Percentiles rank a stretch among this genome's conserved stretches.
phyloP scores from a whole-genome alignment of 1,140 invertebrate species.

The Ceratosolen solmsi region DNA sequence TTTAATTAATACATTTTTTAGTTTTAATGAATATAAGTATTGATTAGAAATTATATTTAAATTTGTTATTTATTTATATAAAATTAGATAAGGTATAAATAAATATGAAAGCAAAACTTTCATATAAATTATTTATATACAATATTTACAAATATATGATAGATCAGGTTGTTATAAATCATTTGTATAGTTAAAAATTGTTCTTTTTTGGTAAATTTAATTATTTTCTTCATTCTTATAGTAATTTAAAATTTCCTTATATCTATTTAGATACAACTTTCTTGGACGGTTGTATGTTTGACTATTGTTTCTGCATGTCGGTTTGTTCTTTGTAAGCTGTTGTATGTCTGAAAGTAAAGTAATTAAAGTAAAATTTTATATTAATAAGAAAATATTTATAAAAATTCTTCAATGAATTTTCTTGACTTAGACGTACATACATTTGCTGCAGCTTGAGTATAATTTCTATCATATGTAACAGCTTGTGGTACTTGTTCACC shows the following conservation, averaged over 20 bases:
- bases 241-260: slow-evolving; percentile 39
- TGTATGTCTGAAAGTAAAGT: slow-evolving; percentile 61
- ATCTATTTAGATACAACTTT: slow-evolving; percentile 64
- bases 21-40: too few species aligned
- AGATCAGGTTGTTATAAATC: slow-evolving; percentile 60
- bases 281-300: slow-evolving; percentile 63
- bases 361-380: slow-evolving; percentile 22
- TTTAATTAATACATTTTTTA: too few species aligned
- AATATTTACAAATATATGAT: slow-evolving; percentile 68
- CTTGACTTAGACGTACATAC: slow-evolving; percentile 59
- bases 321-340: slow-evolving; percentile 65
- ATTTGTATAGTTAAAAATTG: slow-evolving; percentile 40
- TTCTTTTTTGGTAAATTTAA: slow-evolving; percentile 51
- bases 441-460: slow-evolving; percentile 64
- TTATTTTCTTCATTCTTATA: slow-evolving; percentile 31
- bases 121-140: slow-evolving; percentile 66
- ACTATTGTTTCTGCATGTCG: slow-evolving; percentile 62
- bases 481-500: slow-evolving; percentile 62
- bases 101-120: slow-evolving; percentile 53
- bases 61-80: neutral
- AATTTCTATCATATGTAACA: slow-evolving; percentile 63
- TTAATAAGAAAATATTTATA: too few species aligned
- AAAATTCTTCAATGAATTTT: too few species aligned
- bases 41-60: too few species aligned
- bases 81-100: neutral